Conservation (phyloP, 2,113 vertebrate species). For the Tragulus kanchil region DNA sequence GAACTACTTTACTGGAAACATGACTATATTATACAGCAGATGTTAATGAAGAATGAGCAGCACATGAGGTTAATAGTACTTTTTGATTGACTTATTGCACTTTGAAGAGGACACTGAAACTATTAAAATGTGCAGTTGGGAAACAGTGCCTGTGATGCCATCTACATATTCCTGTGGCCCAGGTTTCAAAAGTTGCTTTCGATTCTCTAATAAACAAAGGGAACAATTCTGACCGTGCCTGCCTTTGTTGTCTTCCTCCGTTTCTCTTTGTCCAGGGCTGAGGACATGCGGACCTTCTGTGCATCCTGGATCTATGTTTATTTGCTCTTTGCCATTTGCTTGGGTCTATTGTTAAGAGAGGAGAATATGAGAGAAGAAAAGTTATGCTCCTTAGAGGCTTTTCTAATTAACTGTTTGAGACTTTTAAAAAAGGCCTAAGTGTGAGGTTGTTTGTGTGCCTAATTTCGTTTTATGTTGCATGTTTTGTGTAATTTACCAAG, state of each 20-base stretch:
- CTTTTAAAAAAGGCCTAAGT: no score
- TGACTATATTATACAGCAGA: constrained; percentile 26
- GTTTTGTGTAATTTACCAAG: no score
- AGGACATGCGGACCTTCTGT: background rate
- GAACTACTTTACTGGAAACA: constrained; percentile 64
- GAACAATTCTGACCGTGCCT: background rate
- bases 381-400: constrained; percentile 80
- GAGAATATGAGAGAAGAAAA: constrained; percentile 75
- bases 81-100: constrained; percentile 74
- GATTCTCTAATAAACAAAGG: background rate
- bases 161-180: constrained; percentile 14
- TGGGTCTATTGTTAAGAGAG: constrained; percentile 77
- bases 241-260: background rate
- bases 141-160: background rate
- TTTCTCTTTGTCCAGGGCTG: background rate
- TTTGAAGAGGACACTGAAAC: constrained; percentile 58
- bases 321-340: constrained; percentile 71
- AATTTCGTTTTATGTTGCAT: no score
- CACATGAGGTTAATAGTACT: constrained; percentile 49
- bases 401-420: constrained; percentile 89
- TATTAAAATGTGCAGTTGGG: constrained; percentile 43
- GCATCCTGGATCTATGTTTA: constrained; percentile 62
- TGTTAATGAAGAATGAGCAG: constrained; percentile 64
- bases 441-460: no score
- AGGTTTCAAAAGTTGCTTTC: constrained; percentile 37